A percentile compares a stretch with the other conserved stretches of the same genome.
These are phyloP conservation scores for Phalera bucephala DNA, from an alignment of 2,888 invertebrate genomes.

Conservation along the genomic window DNA sequence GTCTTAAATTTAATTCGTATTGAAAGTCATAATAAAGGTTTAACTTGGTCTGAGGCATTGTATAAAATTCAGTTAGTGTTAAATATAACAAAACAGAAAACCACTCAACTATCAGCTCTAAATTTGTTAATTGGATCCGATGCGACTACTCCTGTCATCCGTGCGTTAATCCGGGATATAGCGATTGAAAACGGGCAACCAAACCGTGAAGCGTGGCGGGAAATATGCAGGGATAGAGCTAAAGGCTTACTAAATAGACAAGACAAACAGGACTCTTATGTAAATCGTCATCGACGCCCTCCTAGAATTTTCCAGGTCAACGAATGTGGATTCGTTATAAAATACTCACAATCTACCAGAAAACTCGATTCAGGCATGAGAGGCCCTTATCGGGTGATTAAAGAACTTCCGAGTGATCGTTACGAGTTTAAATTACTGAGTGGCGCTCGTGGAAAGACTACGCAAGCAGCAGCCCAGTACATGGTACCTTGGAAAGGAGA, in stretches of 20 bases:
- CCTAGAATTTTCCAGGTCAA: background rate
- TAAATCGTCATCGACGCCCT: too few relatives aligned
- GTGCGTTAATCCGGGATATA: background rate
- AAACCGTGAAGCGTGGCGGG: constrained; percentile 1
- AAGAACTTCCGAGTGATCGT: background rate
- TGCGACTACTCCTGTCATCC: background rate
- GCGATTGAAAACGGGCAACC: background rate
- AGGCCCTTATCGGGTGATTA: constrained; percentile 1
- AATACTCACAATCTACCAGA: background rate
- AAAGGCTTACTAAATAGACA: background rate
- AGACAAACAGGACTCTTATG: background rate
- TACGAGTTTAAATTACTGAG: constrained; percentile 3
- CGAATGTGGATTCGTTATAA: background rate
- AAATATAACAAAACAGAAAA: constrained; percentile 1
- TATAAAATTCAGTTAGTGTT: constrained; percentile 9
- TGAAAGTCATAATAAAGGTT: background rate
- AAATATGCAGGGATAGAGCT: background rate
- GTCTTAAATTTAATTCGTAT: constrained; percentile 7
- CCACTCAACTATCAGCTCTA: constrained; percentile 1
- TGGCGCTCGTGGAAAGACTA: too few relatives aligned
- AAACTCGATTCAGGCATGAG: constrained; percentile 1
- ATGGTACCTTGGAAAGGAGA: too few relatives aligned
- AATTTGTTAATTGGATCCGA: constrained; percentile 1
- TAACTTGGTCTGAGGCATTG: background rate
- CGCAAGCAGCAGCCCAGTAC: too few relatives aligned